Evolutionary conservation across 2,113 vertebrate genomes (phyloP), one percentile per base, ranked within the genome.

Genomic region (Amazona vittata): DNA sequence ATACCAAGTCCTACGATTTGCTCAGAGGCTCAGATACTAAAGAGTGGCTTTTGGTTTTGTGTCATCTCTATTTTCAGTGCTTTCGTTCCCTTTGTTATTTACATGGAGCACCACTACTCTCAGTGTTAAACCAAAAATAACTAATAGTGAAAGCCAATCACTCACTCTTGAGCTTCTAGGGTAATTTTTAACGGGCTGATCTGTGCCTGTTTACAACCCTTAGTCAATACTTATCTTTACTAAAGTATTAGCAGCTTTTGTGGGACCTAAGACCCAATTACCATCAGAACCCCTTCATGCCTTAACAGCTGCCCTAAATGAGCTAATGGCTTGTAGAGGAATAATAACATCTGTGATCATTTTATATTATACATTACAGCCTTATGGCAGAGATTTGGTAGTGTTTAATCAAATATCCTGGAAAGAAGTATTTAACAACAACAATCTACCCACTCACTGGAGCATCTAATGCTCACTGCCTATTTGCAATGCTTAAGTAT

Each of bases 251-350:
- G 96, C 96, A 96, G 92, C 93, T 95, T 94, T 92, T 89, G 29
- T 77, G 85, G 94, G 93, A 63, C 63, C 47, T 53, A 83, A 80
- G 85, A 74, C 91, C 92, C 95, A 77, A 64, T 83, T 83, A 62
- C 82, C 67, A 84, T 75, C 84, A 77, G 93, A 94, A 91, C 69
- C 43, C 55, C 69, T 93, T 93, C 89, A 59, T 43, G 73, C 47
- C 33, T 71, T 94, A 77, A 94, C 37, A 93, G 84, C 49, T 95
- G 81, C 96, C 94, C 83, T 77, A 49, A 94, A 92, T 25, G 86
- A 96, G 95, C 91, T 87, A 94, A 95, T 95, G 96, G 94, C 95
- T 96, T 96, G 18, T 91, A 35, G 10, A 87, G 91, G n/a, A 94
- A 92, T 85, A 94, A 87, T 53, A 96, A 71, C 31, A 84, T 93